These are phyloP conservation scores for Leguminivora glycinivorella DNA, from an alignment of 1,140 invertebrate species.

Conservation along the genomic window DNA sequence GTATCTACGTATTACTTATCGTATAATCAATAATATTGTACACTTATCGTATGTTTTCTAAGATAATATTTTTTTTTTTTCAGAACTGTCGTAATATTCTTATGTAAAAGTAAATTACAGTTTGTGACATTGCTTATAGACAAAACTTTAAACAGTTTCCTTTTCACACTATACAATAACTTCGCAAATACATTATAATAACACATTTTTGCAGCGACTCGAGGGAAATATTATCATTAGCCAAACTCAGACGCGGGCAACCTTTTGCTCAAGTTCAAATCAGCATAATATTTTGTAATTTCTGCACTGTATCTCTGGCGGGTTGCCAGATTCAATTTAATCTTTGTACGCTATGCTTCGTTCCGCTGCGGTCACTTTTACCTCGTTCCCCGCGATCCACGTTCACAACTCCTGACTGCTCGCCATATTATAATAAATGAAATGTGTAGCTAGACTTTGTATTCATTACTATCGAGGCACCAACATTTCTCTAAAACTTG, in stretches of 20 bases:
- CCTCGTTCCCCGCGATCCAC: constrained; percentile 47
- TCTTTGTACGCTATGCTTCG: constrained; percentile 57
- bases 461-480: constrained; percentile 6
- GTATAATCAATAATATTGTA: too few species aligned
- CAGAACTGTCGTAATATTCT: too few species aligned
- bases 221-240: constrained; percentile 4
- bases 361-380: constrained; percentile 64
- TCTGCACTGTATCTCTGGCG: constrained; percentile 53
- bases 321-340: constrained; percentile 70
- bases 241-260: constrained; percentile 14
- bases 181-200: neutral
- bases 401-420: constrained; percentile 41
- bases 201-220: neutral
- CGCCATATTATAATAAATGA: constrained; percentile 49
- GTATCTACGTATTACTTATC: too few species aligned
- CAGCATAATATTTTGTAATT: constrained; percentile 72
- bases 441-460: constrained; percentile 28
- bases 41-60: too few species aligned
- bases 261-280: constrained; percentile 47
- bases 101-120: too few species aligned
- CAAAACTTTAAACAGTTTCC: too few species aligned
- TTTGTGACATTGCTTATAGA: too few species aligned
- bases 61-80: too few species aligned
- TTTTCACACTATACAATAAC: neutral
- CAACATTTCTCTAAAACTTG: constrained; percentile 38